Percentiles rank a stretch among this genome's conserved stretches.
Conservation (phyloP, 2,888 invertebrate species). For the Chesias legatella region DNA sequence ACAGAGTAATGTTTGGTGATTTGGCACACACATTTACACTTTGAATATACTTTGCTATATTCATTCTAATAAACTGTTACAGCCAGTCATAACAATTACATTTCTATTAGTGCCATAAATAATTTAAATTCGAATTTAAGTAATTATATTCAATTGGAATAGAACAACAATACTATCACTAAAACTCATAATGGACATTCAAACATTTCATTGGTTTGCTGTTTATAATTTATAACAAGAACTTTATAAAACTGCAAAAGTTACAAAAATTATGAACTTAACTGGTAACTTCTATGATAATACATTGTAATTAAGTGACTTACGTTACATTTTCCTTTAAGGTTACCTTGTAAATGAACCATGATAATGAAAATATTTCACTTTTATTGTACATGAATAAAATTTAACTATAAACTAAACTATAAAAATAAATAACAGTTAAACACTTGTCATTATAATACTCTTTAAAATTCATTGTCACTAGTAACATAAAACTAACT, state of each 20-base stretch:
- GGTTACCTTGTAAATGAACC: constrained; percentile 3
- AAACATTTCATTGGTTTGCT: too few relatives aligned
- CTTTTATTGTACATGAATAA: constrained; percentile 13
- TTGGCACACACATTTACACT: constrained; percentile 16
- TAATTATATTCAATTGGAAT: too few relatives aligned
- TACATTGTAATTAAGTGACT: constrained; percentile 10
- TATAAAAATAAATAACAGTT: constrained; percentile 72
- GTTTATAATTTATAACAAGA: constrained; percentile 1
- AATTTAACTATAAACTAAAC: constrained; percentile 41
- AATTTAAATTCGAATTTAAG: too few relatives aligned
- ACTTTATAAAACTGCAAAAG: constrained; percentile 34
- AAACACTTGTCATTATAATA: constrained; percentile 57
- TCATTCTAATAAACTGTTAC: too few relatives aligned
- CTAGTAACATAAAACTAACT: constrained; percentile 12
- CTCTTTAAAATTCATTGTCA: constrained; percentile 27
- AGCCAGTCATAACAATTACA: too few relatives aligned
- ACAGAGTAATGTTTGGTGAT: constrained; percentile 1
- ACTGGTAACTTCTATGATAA: constrained; percentile 40
- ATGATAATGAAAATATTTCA: constrained; percentile 5
- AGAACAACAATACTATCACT: too few relatives aligned
- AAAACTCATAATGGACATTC: too few relatives aligned
- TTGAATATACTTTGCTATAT: too few relatives aligned
- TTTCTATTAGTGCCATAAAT: too few relatives aligned
- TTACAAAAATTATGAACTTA: constrained; percentile 22
- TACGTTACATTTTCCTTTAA: constrained; percentile 1